Base-by-base conservation (phyloP, 2,113 vertebrate species). In the Phrynosoma blainvillii region DNA sequence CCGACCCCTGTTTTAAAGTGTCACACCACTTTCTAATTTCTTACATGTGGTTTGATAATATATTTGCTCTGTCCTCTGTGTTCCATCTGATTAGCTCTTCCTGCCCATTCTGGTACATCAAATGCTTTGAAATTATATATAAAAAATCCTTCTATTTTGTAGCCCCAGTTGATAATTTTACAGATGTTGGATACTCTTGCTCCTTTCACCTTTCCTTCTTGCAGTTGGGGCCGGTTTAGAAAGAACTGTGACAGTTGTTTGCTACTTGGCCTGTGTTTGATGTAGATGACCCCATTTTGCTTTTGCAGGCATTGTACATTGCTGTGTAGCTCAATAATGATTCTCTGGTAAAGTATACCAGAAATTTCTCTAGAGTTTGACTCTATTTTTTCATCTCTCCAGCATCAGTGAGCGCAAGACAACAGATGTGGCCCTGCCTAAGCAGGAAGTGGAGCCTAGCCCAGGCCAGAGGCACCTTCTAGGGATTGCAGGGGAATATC, bases 361-460 rank as follows among this genome's bases (percentile, higher is more conserved):
- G 6, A 30, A 47, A 4, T 20, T 12, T 20, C 30, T 4, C 9
- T 30, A n/a, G 59, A 21, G 4, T n/a, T 36, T 79, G 40, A 68
- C 23, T 79, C 6, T 27, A 4, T 36, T 32, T 9, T 54, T 12
- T 56, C 5, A 18, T 68, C 36, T 18, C 23, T 52, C 74, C 95
- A 98, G 98, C 92, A 97, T 98, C 95, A 97, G 92, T 6, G 98
- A 98, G 93, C 96, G 93, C 79, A 96, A 97, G 87, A 32, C 90
- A 0, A 90, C 90, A 23, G 62, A 89, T 14, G 94, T 84, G 1
- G 1, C 40, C n/a, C 91, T 91, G 36, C 82, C 92, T 36, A 85
- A 5, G 74, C 92, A 95, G 93, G 96, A 96, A 12, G 75, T 77
- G 4, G 91, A 90, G 68, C 88, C 92, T 10, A 89, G 94, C 21